phyloP scores from a whole-genome alignment of 2,113 vertebrate genomes.

The Sphyrna mokarran region DNA sequence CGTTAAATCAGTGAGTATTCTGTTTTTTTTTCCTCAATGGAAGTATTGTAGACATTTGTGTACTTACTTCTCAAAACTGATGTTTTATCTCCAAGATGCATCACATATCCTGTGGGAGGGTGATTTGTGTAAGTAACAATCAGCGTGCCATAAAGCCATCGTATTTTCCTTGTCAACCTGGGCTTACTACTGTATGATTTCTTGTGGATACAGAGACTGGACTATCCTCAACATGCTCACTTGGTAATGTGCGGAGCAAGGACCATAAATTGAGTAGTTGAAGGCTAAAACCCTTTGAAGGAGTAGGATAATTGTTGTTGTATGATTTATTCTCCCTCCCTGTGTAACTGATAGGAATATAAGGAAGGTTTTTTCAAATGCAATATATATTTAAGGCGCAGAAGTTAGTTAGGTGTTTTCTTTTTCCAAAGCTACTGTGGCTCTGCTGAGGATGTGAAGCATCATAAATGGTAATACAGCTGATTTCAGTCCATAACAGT shows the following conservation, averaged over 20 bases:
- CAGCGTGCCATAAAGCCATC: background rate
- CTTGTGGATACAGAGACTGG: background rate
- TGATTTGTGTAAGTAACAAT: background rate
- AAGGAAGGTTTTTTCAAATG: background rate
- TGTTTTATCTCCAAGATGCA: background rate
- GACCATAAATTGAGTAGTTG: background rate
- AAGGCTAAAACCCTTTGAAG: background rate
- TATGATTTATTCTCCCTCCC: background rate
- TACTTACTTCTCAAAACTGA: background rate
- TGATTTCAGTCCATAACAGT: constrained; percentile 21
- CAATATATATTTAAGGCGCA: background rate
- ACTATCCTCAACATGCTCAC: background rate
- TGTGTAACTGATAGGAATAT: background rate
- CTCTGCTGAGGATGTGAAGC: constrained; percentile 7
- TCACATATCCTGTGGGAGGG: background rate
- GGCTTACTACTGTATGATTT: background rate
- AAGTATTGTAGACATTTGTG: background rate
- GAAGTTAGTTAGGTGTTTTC: background rate
- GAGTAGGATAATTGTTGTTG: background rate
- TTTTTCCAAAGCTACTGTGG: background rate
- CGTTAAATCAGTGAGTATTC: background rate
- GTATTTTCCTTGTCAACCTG: background rate
- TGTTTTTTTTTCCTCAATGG: background rate
- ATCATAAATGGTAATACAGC: constrained; percentile 25
- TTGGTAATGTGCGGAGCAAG: background rate